Evolutionary conservation across 1,140 invertebrate species (phyloP), one percentile per base, ranked within the genome.

Genomic region (Telenomus remus): DNA sequence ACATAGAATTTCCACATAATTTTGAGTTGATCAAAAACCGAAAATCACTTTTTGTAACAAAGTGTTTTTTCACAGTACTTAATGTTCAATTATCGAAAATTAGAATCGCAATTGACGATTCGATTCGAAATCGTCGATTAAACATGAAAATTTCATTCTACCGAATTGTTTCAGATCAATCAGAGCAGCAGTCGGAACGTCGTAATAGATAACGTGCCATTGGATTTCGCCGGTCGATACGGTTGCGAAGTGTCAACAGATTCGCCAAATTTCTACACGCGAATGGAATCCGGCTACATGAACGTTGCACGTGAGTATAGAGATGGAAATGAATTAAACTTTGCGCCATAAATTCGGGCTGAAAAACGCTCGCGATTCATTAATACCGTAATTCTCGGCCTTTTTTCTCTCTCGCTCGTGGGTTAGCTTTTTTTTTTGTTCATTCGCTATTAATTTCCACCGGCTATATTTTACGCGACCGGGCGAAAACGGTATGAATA

Each of bases 191-290:
- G 76, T 47, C 90, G 92, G 78, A 89, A 90, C 53, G 91, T 95
- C 10, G 91, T 93, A 15, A 83, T 95, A 34, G 86, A 91, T 19
- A 91, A 92, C 57, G 91, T 94, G 1, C 90, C 91, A 43, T 86
- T 91, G 8, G 89, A 91, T 68, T 86, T 92, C 12, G 90, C 91
- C 1, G 93, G 93, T 7, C 89, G 89, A 78, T 94, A 92, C 80
- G 89, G 90, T n/a, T 94, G 93, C 81, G 93, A 94, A 82, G 92
- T 94, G 7, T 93, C 93, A 0, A 91, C 91, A 0, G 93, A 94
- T 80, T 89, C 90, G 2, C 92, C 93, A 0, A 90, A 91, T 46
- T 94, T 94, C 86, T 90, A 91, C 76, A 94, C 93, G 0, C 84
- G 89, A 81, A 89, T 91, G 43, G 90, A 90, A 4, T 89, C 90